Evolutionary conservation across 2,113 vertebrate genomes (phyloP).

Genomic region (Cromileptes altivelis): DNA sequence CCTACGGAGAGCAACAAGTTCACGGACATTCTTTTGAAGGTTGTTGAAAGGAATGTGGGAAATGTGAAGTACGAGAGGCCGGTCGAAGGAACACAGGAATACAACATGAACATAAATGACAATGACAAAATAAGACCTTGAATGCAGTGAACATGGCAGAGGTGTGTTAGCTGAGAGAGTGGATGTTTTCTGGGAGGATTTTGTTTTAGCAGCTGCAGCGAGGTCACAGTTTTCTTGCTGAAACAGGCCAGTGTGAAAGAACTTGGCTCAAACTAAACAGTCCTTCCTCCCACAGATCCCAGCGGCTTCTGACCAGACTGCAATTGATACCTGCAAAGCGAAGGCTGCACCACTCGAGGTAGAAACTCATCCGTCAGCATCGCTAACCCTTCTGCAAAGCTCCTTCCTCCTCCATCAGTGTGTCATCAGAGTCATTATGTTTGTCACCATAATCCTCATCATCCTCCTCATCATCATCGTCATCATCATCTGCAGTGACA

Average conservation of each 20-base stretch:
- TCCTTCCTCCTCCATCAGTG: conserved; percentile 15
- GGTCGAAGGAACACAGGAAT: neutral
- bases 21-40: neutral
- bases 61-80: neutral
- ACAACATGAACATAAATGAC: neutral
- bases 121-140: neutral
- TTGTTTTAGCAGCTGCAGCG: conserved; percentile 7
- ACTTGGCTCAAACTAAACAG: conserved; percentile 59
- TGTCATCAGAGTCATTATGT: neutral
- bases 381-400: conserved; percentile 3
- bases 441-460: conserved; percentile 23
- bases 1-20: neutral
- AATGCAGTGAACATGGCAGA: neutral
- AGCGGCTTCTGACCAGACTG: conserved; percentile 80
- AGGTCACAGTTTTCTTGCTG: conserved; percentile 19
- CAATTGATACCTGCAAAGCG: conserved; percentile 80
- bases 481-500: neutral
- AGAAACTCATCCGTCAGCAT: conserved; percentile 51
- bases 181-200: conserved; percentile 11
- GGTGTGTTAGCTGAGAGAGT: neutral
- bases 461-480: conserved; percentile 37
- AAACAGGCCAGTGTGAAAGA: conserved; percentile 25
- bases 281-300: conserved; percentile 80
- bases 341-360: conserved; percentile 77
- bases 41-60: conserved; percentile 3